These are phyloP conservation scores for Phengaris alcon DNA, from an alignment of 2,888 invertebrate genomes.

Conservation along the genomic window DNA sequence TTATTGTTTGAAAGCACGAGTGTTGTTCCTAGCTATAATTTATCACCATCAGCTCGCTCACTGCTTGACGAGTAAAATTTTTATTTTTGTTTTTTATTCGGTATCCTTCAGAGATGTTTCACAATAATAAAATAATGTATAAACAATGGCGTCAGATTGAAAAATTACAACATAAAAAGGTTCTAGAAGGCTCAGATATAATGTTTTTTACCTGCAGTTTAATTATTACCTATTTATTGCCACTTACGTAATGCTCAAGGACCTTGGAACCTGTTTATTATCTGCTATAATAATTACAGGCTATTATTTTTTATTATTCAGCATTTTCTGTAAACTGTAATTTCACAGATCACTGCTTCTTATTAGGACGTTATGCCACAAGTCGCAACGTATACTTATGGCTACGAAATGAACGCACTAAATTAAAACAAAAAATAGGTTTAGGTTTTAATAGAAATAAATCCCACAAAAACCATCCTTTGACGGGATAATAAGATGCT, in stretches of 20 bases:
- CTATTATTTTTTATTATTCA: background rate
- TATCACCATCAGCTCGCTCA: too few relatives aligned
- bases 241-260: background rate
- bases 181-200: background rate
- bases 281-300: background rate
- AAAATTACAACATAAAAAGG: background rate
- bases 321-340: background rate
- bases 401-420: too few relatives aligned
- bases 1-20: too few relatives aligned
- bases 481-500: too few relatives aligned
- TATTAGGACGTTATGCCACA: background rate
- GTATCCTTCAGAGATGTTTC: background rate
- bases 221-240: background rate
- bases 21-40: too few relatives aligned
- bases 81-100: background rate
- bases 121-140: background rate
- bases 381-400: background rate
- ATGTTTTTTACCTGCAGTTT: background rate
- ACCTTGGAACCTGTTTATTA: background rate
- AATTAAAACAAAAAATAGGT: too few relatives aligned
- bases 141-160: background rate
- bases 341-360: background rate
- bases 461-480: too few relatives aligned
- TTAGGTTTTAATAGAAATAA: too few relatives aligned
- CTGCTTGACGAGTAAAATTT: background rate